A percentile compares a stretch with the other conserved stretches of the same genome.
Evolutionary conservation across 2,797 vertebrate species (phyloP).

Genomic region (Ctenosaura bakeri): DNA sequence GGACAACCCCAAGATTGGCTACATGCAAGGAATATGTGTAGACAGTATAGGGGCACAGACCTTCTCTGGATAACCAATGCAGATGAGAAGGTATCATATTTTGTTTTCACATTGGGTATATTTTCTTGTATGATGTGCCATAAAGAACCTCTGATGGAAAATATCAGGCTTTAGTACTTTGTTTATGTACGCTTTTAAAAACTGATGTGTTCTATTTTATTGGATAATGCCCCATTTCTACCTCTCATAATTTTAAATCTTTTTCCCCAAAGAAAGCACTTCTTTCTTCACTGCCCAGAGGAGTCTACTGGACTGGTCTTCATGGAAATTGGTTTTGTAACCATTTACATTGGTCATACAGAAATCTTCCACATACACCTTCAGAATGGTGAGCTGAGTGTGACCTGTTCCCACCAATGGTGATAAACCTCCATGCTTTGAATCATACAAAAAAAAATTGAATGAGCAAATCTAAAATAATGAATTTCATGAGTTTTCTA

Average conservation of each 20-base stretch:
- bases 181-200: neutral
- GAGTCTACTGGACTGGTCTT: constrained; percentile 44
- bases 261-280: constrained; percentile 22
- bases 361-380: neutral
- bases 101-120: neutral
- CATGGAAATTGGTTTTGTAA: constrained; percentile 39
- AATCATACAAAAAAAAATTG: neutral
- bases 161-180: neutral
- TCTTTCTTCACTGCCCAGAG: constrained; percentile 20
- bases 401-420: neutral
- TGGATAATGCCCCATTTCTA: neutral
- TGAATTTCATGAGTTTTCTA: neutral
- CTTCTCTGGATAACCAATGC: constrained; percentile 37
- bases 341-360: constrained; percentile 34
- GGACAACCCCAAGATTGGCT: constrained; percentile 5
- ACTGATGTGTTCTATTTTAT: neutral
- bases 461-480: constrained; percentile 1
- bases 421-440: neutral
- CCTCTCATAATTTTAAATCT: neutral
- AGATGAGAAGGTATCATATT: constrained; percentile 40
- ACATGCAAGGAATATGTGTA: constrained; percentile 31
- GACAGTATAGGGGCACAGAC: constrained; percentile 22
- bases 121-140: neutral
- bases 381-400: constrained; percentile 39
- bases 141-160: neutral